Percentiles rank a stretch among this genome's conserved stretches.
Conservation (phyloP, 2,113 vertebrate species). For the Oplegnathus fasciatus region DNA sequence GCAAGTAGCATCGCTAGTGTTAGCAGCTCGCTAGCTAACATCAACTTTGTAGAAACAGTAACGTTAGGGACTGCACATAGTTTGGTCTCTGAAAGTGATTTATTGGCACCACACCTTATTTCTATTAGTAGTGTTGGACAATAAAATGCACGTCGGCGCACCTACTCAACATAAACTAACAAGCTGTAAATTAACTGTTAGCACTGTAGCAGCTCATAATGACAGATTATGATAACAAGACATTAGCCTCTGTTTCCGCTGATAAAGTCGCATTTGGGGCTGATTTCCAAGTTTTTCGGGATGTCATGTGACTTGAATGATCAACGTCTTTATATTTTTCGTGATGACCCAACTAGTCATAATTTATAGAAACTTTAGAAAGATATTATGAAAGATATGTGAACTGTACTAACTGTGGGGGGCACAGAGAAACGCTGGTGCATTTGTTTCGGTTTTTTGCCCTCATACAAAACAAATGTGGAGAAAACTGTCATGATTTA, state of each 20-base stretch:
- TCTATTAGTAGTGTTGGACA: not conserved
- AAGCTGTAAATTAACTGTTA: too few relatives aligned
- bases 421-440: not conserved
- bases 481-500: not conserved
- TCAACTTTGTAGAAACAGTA: constrained; percentile 24
- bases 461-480: not conserved
- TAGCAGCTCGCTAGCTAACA: constrained; percentile 53
- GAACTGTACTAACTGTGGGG: too few relatives aligned
- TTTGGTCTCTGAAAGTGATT: not conserved
- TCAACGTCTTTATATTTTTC: not conserved
- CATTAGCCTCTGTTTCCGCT: not conserved
- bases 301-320: not conserved
- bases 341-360: not conserved
- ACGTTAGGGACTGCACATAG: accelerated
- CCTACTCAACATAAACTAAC: not conserved
- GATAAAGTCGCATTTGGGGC: not conserved
- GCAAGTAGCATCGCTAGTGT: constrained; percentile 6
- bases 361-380: not conserved
- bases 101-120: not conserved
- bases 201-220: not conserved
- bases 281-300: not conserved
- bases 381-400: not conserved
- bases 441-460: not conserved
- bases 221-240: constrained; percentile 9
- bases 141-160: not conserved